phyloP scores from a whole-genome alignment of 1,140 invertebrate species.

The Zelostemma sp. region DNA sequence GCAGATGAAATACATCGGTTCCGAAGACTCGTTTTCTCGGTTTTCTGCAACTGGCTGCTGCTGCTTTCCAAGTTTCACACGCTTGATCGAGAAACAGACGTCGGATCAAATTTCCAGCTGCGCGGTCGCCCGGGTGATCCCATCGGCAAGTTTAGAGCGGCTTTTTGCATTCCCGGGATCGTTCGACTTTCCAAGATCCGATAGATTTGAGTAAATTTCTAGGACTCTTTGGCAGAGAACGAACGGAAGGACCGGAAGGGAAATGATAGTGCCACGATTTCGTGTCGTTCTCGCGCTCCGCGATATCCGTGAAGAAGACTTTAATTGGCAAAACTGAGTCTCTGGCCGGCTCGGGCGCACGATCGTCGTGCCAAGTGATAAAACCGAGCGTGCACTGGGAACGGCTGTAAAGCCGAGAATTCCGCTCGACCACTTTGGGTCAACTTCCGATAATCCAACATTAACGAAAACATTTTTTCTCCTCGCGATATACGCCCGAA shows the following conservation, averaged over 20 bases:
- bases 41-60: no score
- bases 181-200: background rate
- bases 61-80: no score
- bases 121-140: conserved; percentile 12
- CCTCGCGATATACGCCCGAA: background rate
- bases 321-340: conserved; percentile 46
- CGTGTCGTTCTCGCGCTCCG: conserved; percentile 41
- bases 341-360: conserved; percentile 30
- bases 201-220: conserved; percentile 1
- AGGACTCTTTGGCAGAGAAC: background rate
- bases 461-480: conserved; percentile 12
- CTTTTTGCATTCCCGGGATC: background rate
- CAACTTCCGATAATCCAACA: conserved; percentile 10
- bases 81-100: conserved; percentile 21
- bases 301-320: conserved; percentile 39
- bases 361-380: conserved; percentile 44
- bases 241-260: conserved; percentile 36
- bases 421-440: conserved; percentile 1
- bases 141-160: background rate
- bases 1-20: no score
- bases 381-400: conserved; percentile 17
- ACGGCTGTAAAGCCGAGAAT: conserved; percentile 10
- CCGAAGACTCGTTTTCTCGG: no score
- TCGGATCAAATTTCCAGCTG: conserved; percentile 27
- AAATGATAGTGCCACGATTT: conserved; percentile 40